phyloP scores from a whole-genome alignment of 2,888 invertebrate species.

The Helleia helle region DNA sequence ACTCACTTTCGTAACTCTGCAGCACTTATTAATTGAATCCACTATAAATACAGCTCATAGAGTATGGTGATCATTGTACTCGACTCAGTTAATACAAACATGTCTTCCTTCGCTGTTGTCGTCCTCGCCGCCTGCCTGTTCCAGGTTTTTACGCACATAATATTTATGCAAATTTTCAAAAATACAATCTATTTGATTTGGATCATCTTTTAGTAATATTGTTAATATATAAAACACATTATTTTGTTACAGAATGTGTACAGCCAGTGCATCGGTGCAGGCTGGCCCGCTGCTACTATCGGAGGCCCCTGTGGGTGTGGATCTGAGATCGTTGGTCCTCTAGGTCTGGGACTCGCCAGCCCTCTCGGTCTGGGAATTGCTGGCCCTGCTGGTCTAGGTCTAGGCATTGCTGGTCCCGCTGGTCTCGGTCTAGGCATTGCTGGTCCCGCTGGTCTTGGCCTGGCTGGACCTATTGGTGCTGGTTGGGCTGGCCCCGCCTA shows the following conservation, averaged over 20 bases:
- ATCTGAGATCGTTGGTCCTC: no score
- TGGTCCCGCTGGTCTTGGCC: slow-evolving; percentile 11
- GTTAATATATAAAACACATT: no score
- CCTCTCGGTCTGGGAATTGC: slow-evolving; percentile 13
- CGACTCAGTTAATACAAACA: slow-evolving; percentile 1
- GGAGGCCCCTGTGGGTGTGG: slow-evolving; percentile 9
- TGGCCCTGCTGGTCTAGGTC: slow-evolving; percentile 1
- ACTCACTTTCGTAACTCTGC: slow-evolving; percentile 4
- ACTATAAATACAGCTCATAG: not conserved
- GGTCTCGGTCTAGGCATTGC: slow-evolving; percentile 18
- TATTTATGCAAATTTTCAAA: no score
- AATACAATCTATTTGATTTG: no score
- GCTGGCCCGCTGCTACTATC: not conserved
- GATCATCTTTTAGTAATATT: no score
- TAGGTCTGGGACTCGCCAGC: slow-evolving; percentile 13
- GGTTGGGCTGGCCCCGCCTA: slow-evolving; percentile 14
- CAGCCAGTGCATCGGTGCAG: slow-evolving; percentile 12
- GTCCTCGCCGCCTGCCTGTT: slow-evolving; percentile 21
- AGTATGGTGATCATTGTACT: not conserved
- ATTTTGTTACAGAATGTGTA: not conserved
- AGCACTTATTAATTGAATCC: not conserved
- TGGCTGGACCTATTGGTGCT: slow-evolving; percentile 10
- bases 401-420: slow-evolving; percentile 1
- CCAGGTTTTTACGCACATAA: no score
- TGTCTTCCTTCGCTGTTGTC: slow-evolving; percentile 10